Evolutionary conservation across 2,113 vertebrate genomes (phyloP).

Genomic region (Toxotes chatareus): DNA sequence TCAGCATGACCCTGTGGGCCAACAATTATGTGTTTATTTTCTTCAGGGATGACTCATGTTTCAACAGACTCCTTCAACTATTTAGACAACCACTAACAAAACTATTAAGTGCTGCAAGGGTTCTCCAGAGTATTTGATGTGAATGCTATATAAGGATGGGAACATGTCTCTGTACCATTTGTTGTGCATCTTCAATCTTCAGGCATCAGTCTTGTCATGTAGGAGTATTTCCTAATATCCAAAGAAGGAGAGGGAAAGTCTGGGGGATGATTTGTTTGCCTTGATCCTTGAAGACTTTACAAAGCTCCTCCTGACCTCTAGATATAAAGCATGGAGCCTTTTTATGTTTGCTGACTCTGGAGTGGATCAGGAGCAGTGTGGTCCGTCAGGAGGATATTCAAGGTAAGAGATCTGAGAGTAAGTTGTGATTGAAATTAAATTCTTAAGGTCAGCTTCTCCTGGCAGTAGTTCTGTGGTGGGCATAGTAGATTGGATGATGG

Average conservation of each 20-base stretch:
- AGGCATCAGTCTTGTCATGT: conserved; percentile 19
- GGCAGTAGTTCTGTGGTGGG: background rate
- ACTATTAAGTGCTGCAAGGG: conserved; percentile 46
- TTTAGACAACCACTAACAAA: conserved; percentile 39
- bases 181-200: conserved; percentile 55
- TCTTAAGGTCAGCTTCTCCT: background rate
- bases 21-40: conserved; percentile 32
- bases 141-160: conserved; percentile 76
- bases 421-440: too few relatives aligned
- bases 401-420: conserved; percentile 44
- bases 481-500: background rate
- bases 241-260: conserved; percentile 68
- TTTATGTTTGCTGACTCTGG: conserved; percentile 19
- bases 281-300: background rate
- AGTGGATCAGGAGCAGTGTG: conserved; percentile 19
- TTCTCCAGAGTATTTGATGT: conserved; percentile 59
- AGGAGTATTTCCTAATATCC: conserved; percentile 33
- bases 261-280: conserved; percentile 18
- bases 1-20: background rate
- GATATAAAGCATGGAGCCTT: conserved; percentile 63
- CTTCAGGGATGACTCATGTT: conserved; percentile 58
- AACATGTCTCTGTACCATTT: conserved; percentile 31
- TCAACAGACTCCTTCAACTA: conserved; percentile 26
- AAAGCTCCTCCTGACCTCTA: conserved; percentile 25
- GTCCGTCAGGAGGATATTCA: conserved; percentile 22